These are phyloP conservation scores for Sander lucioperca DNA, from an alignment of 2,113 vertebrate species.

Conservation along the genomic window DNA sequence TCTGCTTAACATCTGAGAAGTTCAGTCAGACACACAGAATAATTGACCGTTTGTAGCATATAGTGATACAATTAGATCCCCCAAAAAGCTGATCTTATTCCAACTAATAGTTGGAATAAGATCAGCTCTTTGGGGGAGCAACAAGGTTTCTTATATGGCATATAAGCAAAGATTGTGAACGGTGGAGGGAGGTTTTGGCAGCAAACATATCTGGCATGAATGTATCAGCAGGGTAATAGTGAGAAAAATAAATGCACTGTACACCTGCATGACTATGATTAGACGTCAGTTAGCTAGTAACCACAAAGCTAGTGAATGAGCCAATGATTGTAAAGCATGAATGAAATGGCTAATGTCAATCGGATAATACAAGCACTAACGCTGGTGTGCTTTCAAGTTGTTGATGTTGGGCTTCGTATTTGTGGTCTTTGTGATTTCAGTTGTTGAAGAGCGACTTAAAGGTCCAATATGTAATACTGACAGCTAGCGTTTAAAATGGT, in stretches of 20 bases:
- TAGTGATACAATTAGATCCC: slow-evolving; percentile 1
- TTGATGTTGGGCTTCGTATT: background rate
- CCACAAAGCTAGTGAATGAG: background rate
- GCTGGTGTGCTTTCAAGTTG: background rate
- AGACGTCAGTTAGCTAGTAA: background rate
- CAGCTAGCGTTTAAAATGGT: too few species aligned
- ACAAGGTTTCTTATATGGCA: background rate
- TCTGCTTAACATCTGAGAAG: slow-evolving; percentile 29
- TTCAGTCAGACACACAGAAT: slow-evolving; percentile 10
- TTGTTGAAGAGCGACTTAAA: slow-evolving; percentile 4
- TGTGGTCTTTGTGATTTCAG: background rate
- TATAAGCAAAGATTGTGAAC: background rate
- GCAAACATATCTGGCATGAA: background rate
- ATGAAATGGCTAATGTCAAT: background rate
- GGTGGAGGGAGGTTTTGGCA: background rate
- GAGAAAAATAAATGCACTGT: background rate
- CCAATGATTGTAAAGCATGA: background rate
- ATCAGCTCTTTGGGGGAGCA: background rate
- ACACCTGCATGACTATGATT: background rate
- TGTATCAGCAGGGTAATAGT: background rate
- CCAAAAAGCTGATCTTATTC: too few species aligned
- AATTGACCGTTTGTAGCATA: slow-evolving; percentile 4
- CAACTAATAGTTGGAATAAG: background rate
- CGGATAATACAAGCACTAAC: background rate
- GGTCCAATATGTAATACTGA: too few species aligned